Conservation (phyloP, 2,888 invertebrate genomes). For the Meiosimyza platycephala region DNA sequence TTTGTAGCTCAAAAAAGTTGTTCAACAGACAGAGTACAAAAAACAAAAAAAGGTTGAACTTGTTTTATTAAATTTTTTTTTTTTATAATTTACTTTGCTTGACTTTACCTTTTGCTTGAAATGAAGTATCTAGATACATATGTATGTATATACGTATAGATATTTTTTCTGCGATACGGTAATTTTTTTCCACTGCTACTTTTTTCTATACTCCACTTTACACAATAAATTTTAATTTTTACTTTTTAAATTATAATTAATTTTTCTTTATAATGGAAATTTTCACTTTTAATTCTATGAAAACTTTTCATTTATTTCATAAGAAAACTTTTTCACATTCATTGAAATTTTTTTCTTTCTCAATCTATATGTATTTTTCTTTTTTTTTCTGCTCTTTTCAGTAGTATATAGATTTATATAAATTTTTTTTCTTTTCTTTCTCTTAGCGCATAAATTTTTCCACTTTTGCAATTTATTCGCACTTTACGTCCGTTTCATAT, state of each 20-base stretch:
- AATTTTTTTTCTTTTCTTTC: conserved; percentile 29
- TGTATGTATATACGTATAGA: conserved; percentile 1
- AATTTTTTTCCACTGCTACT: not conserved
- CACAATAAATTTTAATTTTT: conserved; percentile 27
- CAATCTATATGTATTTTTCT: conserved; percentile 10
- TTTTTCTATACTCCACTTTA: not conserved
- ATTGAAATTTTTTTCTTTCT: not conserved
- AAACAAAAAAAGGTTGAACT: not conserved
- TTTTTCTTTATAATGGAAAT: conserved; percentile 11
- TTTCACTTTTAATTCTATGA: not conserved
- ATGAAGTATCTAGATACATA: not conserved
- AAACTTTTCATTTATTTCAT: not conserved
- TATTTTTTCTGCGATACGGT: conserved; percentile 1
- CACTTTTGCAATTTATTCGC: conserved; percentile 1
- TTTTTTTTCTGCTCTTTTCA: conserved; percentile 1
- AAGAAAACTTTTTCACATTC: not conserved
- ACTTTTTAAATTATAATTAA: conserved; percentile 41
- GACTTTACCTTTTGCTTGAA: conserved; percentile 7
- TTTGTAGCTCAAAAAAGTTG: conserved; percentile 12
- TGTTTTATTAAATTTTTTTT: not conserved
- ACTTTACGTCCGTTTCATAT: conserved; percentile 42
- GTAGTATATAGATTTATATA: conserved; percentile 28
- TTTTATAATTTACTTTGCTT: conserved; percentile 8
- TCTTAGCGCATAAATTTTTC: not conserved
- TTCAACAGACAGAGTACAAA: not conserved